Evolutionary conservation across 2,797 vertebrate genomes (phyloP).

Genomic region (Morelia viridis): DNA sequence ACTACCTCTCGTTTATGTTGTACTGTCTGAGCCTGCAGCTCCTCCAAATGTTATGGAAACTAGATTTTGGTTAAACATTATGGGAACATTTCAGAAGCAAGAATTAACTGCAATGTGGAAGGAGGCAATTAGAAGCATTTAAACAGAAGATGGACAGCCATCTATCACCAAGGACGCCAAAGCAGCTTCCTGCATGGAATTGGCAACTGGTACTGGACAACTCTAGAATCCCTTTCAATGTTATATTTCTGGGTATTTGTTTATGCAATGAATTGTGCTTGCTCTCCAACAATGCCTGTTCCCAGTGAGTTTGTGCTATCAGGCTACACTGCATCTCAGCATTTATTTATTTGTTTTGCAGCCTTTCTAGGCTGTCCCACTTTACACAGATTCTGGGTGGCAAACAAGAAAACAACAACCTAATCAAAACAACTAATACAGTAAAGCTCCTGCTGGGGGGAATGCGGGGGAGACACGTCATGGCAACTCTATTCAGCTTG

Average conservation of each 20-base stretch:
- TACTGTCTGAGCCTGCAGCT: background rate
- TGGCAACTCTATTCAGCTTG: background rate
- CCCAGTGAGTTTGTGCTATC: background rate
- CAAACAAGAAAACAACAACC: background rate
- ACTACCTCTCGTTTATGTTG: background rate
- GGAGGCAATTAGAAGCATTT: background rate
- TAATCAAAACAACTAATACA: background rate
- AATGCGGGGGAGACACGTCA: background rate
- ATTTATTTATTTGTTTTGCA: background rate
- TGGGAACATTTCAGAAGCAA: background rate
- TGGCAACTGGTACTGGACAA: background rate
- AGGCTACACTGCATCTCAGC: background rate
- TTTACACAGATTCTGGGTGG: background rate
- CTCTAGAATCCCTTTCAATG: background rate
- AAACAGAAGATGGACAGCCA: background rate
- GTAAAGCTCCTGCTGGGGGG: background rate
- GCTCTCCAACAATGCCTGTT: background rate
- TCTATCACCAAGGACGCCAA: background rate
- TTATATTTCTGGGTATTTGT: background rate
- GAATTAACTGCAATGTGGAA: background rate
- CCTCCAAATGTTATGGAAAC: background rate
- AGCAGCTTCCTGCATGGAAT: background rate
- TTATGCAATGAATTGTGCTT: background rate
- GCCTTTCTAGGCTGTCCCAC: background rate
- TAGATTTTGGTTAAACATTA: background rate